Conservation (phyloP, 1,140 invertebrate genomes). For the Asobara japonica region DNA sequence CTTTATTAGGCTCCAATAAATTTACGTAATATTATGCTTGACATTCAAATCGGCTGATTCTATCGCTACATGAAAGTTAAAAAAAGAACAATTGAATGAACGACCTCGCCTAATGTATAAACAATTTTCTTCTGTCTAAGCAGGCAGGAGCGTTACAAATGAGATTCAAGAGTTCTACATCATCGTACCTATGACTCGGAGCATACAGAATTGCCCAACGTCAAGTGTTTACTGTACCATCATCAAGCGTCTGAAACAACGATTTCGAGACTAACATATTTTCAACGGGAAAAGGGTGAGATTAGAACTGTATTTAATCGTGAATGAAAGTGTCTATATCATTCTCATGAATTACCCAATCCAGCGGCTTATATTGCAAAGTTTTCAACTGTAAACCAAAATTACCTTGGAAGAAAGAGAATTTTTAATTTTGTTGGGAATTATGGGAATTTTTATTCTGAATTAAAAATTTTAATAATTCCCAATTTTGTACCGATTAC, state of each 20-base stretch:
- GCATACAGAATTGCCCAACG: background rate
- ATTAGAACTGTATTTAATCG: background rate
- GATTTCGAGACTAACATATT: background rate
- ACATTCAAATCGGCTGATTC: background rate
- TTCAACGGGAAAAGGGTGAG: background rate
- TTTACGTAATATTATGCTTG: background rate
- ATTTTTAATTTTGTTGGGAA: no score
- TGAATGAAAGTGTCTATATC: background rate
- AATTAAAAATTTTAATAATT: no score
- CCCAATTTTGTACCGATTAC: no score
- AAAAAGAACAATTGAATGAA: no score
- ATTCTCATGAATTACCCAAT: no score
- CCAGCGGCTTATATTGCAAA: no score
- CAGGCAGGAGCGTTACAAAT: background rate
- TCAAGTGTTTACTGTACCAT: conserved; percentile 2
- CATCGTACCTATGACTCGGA: background rate
- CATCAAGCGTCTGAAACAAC: background rate
- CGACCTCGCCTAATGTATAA: background rate
- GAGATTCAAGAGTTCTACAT: background rate
- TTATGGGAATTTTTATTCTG: no score
- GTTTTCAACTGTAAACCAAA: no score
- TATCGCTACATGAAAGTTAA: no score
- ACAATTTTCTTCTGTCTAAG: background rate
- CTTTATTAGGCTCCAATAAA: no score
- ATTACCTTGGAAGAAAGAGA: no score